phyloP scores from a whole-genome alignment of 2,113 vertebrate genomes.

The Prionailurus viverrinus region DNA sequence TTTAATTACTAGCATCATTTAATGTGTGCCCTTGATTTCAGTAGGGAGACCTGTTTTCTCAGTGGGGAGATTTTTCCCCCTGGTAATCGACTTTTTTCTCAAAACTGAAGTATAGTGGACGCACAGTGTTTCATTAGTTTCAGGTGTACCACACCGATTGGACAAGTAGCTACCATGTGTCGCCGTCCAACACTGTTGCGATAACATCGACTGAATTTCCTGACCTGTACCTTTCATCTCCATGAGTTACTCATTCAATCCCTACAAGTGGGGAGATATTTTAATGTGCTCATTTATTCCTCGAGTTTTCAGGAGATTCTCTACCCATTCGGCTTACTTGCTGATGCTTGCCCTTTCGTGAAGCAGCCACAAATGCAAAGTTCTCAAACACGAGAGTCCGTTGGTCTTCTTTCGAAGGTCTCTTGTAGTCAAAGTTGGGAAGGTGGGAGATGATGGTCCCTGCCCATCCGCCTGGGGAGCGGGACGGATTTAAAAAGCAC shows the following conservation, averaged over 20 bases:
- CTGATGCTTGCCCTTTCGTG: slow-evolving; percentile 16
- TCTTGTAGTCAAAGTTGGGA: not conserved
- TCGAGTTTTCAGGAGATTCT: slow-evolving; percentile 56
- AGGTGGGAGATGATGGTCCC: not conserved
- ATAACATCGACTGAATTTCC: not conserved
- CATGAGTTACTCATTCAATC: not conserved
- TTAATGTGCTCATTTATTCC: slow-evolving; percentile 47
- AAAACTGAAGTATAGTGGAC: not conserved
- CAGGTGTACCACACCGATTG: not conserved
- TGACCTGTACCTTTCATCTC: not conserved
- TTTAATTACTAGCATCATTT: slow-evolving; percentile 8
- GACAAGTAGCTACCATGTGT: not conserved
- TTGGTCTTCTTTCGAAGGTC: slow-evolving; percentile 22
- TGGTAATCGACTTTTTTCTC: not conserved
- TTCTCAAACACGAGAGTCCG: not conserved
- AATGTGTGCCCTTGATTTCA: not conserved
- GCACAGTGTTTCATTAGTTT: not conserved
- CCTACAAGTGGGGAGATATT: slow-evolving; percentile 24
- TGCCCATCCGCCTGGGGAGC: not conserved
- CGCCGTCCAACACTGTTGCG: not conserved
- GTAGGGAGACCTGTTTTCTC: slow-evolving; percentile 43
- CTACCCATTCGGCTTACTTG: slow-evolving; percentile 47
- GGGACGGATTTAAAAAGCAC: slow-evolving; percentile 2
- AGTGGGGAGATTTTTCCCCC: not conserved
- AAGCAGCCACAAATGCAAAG: not conserved